Evolutionary conservation across 2,797 vertebrate species (phyloP), one percentile per base, ranked within the genome.

Genomic region (Sebastes wilsoni): DNA sequence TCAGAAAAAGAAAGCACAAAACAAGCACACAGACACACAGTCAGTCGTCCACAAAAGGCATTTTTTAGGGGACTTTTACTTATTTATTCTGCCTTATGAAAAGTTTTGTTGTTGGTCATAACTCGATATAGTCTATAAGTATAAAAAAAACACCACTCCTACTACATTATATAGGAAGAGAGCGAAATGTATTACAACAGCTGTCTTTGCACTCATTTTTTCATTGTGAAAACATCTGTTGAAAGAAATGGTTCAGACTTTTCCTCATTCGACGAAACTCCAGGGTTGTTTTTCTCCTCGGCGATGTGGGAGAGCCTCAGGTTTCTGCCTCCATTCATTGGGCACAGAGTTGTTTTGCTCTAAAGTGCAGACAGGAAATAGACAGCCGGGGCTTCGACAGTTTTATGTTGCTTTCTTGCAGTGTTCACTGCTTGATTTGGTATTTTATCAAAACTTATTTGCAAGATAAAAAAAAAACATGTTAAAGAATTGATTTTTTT

Each of bases 261-360:
- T 59, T 61, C 36, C 59, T 75, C 66, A 25, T 76, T 77, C 1
- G 52, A 61, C 66, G 82, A 73, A 72, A 72, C 25, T 75, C 58
- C 56, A 30, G 76, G 10, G 64, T 91, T 86, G 77, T 91, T 94
- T 90, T 89, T 69, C 85, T 81, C 23, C 27, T 12, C 9, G 4
- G 73, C 18, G 46, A 30, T 9, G 34, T 59, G 66, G 36, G 36
- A 61, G 58, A 32, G 46, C 70, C 56, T 85, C 65, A 0, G 52
- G 66, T 80, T 78, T 83, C 79, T 75, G 67, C 22, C 79, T 81
- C 75, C 88, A 92, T 90, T 91, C 87, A 92, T 83, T 80, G 67
- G 58, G 13, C 65, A 58, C 72, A 1, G 76, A 83, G 64, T 30
- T 91, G 82, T 89, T 89, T 85, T 81, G 70, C 68, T 82, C 79